Conservation (phyloP, 2,797 vertebrate genomes). For the Galagoides demidoff region DNA sequence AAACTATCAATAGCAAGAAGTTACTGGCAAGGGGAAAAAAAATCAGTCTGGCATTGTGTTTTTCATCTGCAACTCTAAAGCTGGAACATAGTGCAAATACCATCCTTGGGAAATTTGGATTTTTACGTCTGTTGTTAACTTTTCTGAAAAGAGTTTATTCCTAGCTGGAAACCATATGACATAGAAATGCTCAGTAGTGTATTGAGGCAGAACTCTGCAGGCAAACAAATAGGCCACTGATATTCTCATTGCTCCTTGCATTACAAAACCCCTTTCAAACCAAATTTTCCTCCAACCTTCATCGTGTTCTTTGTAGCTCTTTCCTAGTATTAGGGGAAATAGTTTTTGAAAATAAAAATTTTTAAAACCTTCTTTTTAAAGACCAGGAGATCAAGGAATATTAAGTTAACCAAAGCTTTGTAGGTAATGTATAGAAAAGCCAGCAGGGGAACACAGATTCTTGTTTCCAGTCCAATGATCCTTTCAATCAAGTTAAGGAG, state of each 20-base stretch:
- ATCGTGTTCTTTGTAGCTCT: not conserved
- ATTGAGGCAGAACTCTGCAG: not conserved
- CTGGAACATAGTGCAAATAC: not conserved
- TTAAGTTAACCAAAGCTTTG: not conserved
- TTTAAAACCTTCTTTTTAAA: conserved; percentile 21
- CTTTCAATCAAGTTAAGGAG: not conserved
- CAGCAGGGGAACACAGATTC: not conserved
- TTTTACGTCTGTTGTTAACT: not conserved
- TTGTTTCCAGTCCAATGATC: not conserved
- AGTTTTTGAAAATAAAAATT: not conserved
- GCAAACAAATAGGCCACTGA: not conserved
- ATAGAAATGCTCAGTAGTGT: not conserved
- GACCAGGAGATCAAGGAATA: not conserved
- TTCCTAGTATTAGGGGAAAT: not conserved
- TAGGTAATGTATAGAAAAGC: not conserved
- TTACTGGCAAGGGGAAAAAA: not conserved
- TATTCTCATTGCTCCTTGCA: not conserved
- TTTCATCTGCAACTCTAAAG: not conserved
- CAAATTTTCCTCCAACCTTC: not conserved
- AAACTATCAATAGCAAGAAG: not conserved
- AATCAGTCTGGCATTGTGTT: not conserved
- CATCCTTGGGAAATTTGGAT: not conserved
- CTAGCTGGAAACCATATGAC: not conserved
- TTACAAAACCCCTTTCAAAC: not conserved
- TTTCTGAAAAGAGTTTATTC: not conserved